These are phyloP conservation scores for Erynnis tages DNA, from an alignment of 2,888 invertebrate species.

Conservation along the genomic window DNA sequence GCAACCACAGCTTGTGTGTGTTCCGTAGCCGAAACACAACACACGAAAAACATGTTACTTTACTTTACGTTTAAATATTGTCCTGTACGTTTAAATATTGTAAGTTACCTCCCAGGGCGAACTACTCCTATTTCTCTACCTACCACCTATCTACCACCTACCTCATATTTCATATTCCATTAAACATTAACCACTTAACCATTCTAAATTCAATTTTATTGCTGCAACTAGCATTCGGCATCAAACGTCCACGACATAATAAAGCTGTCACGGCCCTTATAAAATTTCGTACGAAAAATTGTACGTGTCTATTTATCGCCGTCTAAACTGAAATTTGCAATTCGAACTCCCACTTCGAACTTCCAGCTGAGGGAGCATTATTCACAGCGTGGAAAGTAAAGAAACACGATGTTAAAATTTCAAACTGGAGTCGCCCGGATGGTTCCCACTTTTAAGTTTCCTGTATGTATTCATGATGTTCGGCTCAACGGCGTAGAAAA, in stretches of 20 bases:
- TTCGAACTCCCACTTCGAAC: too few species aligned
- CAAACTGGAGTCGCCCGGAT: constrained; percentile 48
- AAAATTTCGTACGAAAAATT: constrained; percentile 24
- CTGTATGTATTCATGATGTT: constrained; percentile 63
- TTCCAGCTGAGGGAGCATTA: constrained; percentile 30
- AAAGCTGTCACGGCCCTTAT: constrained; percentile 11
- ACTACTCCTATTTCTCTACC: too few species aligned
- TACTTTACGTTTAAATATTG: too few species aligned
- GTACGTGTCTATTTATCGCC: constrained; percentile 20
- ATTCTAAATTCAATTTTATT: constrained; percentile 8
- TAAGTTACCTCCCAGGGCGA: too few species aligned
- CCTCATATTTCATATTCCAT: too few species aligned
- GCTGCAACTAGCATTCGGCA: neutral
- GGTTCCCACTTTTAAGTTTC: constrained; percentile 68
- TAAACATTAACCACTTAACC: too few species aligned
- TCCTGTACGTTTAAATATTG: too few species aligned
- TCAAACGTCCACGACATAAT: too few species aligned
- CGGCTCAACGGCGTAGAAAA: constrained; percentile 72
- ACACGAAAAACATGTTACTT: too few species aligned
- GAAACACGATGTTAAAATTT: constrained; percentile 38
- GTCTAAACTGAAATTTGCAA: constrained; percentile 26
- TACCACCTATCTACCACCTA: too few species aligned
- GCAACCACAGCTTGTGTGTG: too few species aligned
- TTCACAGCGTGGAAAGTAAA: constrained; percentile 32
- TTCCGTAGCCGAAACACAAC: too few species aligned